These are phyloP conservation scores for Unio delphinus DNA, from an alignment of 2,888 invertebrate genomes.

Conservation along the genomic window DNA sequence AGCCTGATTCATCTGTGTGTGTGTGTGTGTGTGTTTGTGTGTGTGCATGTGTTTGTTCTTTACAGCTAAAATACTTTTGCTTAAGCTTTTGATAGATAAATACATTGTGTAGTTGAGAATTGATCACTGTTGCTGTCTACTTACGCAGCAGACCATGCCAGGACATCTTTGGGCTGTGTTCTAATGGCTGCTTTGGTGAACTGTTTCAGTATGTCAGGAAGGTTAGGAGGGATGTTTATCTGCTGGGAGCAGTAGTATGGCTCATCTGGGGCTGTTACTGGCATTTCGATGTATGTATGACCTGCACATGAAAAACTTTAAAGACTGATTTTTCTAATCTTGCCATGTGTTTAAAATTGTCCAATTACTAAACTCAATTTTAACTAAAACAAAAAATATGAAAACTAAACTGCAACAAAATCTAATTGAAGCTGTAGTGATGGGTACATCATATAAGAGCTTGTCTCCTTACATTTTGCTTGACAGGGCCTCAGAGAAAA, in stretches of 20 bases:
- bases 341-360: too few relatives aligned
- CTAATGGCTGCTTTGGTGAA: slow-evolving; percentile 93
- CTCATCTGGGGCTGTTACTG: slow-evolving; percentile 72
- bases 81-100: too few relatives aligned
- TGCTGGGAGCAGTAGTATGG: slow-evolving; percentile 87
- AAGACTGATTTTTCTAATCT: slow-evolving; percentile 1
- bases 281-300: slow-evolving; percentile 23
- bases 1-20: too few relatives aligned
- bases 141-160: slow-evolving; percentile 83
- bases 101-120: too few relatives aligned
- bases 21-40: too few relatives aligned
- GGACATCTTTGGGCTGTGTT: slow-evolving; percentile 89
- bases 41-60: too few relatives aligned
- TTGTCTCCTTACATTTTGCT: too few relatives aligned
- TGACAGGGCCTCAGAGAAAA: too few relatives aligned
- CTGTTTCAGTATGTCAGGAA: slow-evolving; percentile 87
- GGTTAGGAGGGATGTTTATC: slow-evolving; percentile 86
- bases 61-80: too few relatives aligned
- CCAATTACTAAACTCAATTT: too few relatives aligned
- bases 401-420: background rate
- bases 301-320: background rate
- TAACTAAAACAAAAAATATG: background rate
- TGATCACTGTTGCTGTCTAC: slow-evolving; percentile 29
- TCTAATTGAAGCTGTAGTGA: too few relatives aligned
- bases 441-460: too few relatives aligned